Percentiles rank a stretch among this genome's conserved stretches.
Conservation (phyloP, 2,113 vertebrate genomes). For the Pygoscelis antarcticus region DNA sequence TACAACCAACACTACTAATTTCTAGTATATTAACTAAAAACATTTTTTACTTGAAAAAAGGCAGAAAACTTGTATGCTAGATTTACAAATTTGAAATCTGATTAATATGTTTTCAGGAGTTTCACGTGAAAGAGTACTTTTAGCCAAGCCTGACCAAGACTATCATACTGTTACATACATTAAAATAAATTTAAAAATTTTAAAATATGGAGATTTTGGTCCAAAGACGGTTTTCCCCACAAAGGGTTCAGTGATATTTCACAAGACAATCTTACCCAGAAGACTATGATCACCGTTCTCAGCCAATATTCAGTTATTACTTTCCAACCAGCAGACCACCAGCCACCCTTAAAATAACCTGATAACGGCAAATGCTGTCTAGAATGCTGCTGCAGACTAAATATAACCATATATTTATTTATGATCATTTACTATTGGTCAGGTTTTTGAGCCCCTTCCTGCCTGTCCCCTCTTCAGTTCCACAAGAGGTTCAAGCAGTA, state of each 20-base stretch:
- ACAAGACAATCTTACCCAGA: not conserved
- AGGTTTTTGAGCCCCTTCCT: not conserved
- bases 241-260: not conserved
- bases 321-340: not conserved
- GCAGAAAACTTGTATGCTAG: not conserved
- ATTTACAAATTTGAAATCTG: not conserved
- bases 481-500: not conserved
- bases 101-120: not conserved
- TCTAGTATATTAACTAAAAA: not conserved
- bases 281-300: not conserved
- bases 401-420: not conserved
- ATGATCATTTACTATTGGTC: not conserved
- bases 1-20: not conserved
- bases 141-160: not conserved
- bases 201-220: rapidly evolving
- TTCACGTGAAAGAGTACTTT: not conserved
- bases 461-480: not conserved
- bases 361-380: not conserved
- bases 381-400: not conserved
- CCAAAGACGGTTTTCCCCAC: not conserved
- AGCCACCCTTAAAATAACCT: not conserved
- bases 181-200: not conserved
- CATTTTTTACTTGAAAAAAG: not conserved
- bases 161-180: not conserved
- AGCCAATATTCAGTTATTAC: not conserved